These are phyloP conservation scores for Torymus auratus DNA, from an alignment of 2,888 invertebrate genomes.

Conservation along the genomic window DNA sequence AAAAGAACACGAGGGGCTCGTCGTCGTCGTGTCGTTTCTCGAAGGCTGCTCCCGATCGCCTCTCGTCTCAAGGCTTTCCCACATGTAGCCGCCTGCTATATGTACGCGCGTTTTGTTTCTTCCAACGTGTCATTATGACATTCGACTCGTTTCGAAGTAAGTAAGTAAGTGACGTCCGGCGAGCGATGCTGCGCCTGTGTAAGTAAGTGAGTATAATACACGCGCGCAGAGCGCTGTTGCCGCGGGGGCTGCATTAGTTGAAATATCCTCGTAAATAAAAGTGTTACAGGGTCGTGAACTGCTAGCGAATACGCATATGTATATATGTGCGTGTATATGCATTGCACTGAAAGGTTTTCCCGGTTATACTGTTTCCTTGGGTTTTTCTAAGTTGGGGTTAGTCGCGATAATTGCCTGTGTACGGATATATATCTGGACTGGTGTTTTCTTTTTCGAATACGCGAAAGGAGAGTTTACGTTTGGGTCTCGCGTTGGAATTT, in stretches of 20 bases:
- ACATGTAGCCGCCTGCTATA: slow-evolving; percentile 51
- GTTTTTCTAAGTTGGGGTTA: too few species aligned
- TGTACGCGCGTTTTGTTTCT: slow-evolving; percentile 20
- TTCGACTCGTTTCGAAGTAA: slow-evolving; percentile 28
- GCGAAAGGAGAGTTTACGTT: too few species aligned
- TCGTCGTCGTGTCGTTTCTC: neutral
- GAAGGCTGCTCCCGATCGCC: slow-evolving; percentile 65
- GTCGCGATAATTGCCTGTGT: too few species aligned
- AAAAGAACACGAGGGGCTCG: neutral
- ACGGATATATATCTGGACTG: too few species aligned
- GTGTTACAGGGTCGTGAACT: slow-evolving; percentile 55
- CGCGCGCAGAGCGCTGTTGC: neutral
- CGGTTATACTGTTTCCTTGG: too few species aligned
- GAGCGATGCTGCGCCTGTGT: neutral
- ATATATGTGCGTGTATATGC: too few species aligned
- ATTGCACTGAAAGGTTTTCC: too few species aligned
- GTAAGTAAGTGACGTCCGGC: neutral
- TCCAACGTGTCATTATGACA: slow-evolving; percentile 43
- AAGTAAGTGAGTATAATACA: neutral
- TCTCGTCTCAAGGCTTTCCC: slow-evolving; percentile 66
- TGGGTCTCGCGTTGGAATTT: too few species aligned
- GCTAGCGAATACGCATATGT: neutral
- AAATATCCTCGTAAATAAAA: slow-evolving; percentile 51
- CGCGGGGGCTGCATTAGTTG: slow-evolving; percentile 46
- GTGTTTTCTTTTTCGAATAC: too few species aligned